Base-by-base conservation (phyloP, 2,888 invertebrate species). In the Drosophila anceps region DNA sequence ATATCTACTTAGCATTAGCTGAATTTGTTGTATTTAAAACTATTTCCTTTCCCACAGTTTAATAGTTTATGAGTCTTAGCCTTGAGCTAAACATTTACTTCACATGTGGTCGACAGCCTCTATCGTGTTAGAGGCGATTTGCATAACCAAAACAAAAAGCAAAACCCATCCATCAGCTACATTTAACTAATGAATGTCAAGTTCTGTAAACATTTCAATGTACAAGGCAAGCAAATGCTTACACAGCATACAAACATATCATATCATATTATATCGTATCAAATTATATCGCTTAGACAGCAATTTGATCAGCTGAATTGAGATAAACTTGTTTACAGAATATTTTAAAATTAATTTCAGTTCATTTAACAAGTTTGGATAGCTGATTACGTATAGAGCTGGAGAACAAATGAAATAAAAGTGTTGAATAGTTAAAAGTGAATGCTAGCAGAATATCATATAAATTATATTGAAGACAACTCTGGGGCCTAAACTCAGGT, bases 321-420 rank as follows among this genome's bases (percentile, higher is more conserved):
- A 37, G 20, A 46, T 35, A 48, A 80, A 62, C 63, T 67, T 67
- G 81, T 71, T 74, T 62, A 61, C 13, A 41, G 68, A 41, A 48
- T 39, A 39, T n/a, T 46, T 53, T 48, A 46, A 63, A 62, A 46
- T 57, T 57, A 61, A 69, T 69, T 71, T 57, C 65, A 69, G 77
- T 65, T 74, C 60, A 35, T 9, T 13, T 60, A 77, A 75, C 68
- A 53, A 58, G 62, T 70, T 58, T 65, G 27, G 20, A 61, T 43
- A 48, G 33, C 48, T 43, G 59, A 24, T 59, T 57, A 35, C 37
- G 46, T 46, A n/a, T 55, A 60, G 35, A 20, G 8, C 6, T 44
- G 0, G 27, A 10, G 24, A 43, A 35, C 35, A 37, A 48, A 24
- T 39, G 6, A 33, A 41, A 62, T 37, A 46, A 33, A 41, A 27